phyloP scores from a whole-genome alignment of 2,888 invertebrate genomes.

The Drosophila subquinaria region DNA sequence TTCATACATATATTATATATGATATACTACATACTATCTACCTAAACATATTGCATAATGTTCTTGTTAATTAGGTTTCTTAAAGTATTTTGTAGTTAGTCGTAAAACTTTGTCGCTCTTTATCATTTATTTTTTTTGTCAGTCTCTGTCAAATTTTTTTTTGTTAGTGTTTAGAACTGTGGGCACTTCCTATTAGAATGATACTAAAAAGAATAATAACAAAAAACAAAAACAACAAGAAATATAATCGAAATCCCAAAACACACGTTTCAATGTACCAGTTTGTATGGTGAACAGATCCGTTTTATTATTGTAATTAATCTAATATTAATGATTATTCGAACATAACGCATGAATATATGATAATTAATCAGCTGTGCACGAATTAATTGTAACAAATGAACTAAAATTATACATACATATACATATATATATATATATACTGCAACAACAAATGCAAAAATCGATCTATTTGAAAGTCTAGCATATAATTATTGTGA shows the following conservation, averaged over 20 bases:
- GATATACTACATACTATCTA: conserved; percentile 37
- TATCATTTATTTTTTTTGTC: conserved; percentile 18
- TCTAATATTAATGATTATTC: conserved; percentile 29
- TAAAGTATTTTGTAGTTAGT: conserved; percentile 70
- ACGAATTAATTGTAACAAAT: conserved; percentile 56
- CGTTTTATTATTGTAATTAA: conserved; percentile 39
- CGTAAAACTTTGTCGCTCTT: conserved; percentile 46
- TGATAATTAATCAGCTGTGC: conserved; percentile 61
- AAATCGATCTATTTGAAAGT: conserved; percentile 60
- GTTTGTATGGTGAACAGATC: conserved; percentile 34
- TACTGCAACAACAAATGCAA: conserved; percentile 25
- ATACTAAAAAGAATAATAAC: conserved; percentile 28
- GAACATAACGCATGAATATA: conserved; percentile 40
- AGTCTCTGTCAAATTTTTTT: conserved; percentile 11
- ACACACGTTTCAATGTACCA: conserved; percentile 35
- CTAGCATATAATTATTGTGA: conserved; percentile 85
- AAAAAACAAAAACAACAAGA: neutral
- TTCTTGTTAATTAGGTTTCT: conserved; percentile 77
- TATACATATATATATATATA: conserved; percentile 18
- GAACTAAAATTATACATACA: conserved; percentile 29
- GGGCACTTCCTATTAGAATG: conserved; percentile 61
- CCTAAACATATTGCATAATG: conserved; percentile 44
- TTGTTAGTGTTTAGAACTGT: conserved; percentile 34
- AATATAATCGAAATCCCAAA: conserved; percentile 26
- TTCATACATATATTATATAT: conserved; percentile 15